phyloP scores from a whole-genome alignment of 2,797 vertebrate species.

The Enteromius fasciolatus region DNA sequence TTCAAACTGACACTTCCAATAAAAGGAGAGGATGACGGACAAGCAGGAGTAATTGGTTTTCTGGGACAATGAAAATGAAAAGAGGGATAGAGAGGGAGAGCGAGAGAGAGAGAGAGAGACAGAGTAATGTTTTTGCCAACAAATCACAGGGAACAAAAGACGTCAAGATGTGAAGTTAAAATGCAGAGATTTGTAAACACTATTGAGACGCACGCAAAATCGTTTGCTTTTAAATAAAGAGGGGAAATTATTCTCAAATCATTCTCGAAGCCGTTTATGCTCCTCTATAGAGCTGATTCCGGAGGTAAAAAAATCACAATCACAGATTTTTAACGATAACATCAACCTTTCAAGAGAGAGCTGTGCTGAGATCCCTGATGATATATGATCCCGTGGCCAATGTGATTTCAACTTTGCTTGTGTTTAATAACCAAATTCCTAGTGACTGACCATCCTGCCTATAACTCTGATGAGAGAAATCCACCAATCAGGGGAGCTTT shows the following conservation, averaged over 20 bases:
- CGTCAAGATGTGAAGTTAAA: constrained; percentile 51
- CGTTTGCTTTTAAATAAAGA: constrained; percentile 6
- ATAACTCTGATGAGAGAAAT: not conserved
- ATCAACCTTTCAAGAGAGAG: constrained; percentile 1
- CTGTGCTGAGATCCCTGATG: not conserved
- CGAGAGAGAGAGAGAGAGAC: constrained; percentile 29
- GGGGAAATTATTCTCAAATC: constrained; percentile 18
- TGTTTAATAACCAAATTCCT: not conserved
- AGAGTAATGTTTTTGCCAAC: constrained; percentile 47
- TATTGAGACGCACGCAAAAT: constrained; percentile 6
- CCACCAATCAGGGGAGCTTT: not conserved
- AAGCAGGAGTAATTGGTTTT: constrained; percentile 65
- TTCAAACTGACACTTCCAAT: constrained; percentile 60
- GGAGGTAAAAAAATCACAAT: not conserved
- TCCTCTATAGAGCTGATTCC: not conserved
- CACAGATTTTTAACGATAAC: not conserved
- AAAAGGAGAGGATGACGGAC: constrained; percentile 62
- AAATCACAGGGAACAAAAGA: constrained; percentile 53
- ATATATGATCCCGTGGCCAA: not conserved
- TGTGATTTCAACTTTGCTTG: not conserved
- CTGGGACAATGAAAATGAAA: constrained; percentile 63
- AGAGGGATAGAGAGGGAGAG: constrained; percentile 33
- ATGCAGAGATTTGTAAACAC: constrained; percentile 57
- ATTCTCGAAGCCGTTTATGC: not conserved
- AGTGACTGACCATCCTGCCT: not conserved